Evolutionary conservation across 2,888 invertebrate genomes (phyloP), one percentile per base, ranked within the genome.

Genomic region (Crossocerus cetratus): DNA sequence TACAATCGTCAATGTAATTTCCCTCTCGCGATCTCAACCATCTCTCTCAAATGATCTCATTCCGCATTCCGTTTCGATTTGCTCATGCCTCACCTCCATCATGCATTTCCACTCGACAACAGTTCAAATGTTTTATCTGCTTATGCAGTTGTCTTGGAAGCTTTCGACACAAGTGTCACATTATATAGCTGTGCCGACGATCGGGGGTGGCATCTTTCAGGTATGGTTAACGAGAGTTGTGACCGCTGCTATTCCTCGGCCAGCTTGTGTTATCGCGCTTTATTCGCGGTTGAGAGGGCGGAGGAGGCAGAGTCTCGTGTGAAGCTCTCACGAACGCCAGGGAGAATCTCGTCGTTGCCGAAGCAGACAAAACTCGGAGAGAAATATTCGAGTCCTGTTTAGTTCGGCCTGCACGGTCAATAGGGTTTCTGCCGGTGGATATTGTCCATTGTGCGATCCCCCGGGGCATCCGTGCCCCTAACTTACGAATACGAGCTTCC

Each of bases 381-480:
- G 80, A 74, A 74, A 79, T 80, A 49, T 67, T 74, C 44, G 65
- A 20, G 45, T 65, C 70, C 75, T 75, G 77, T 70, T 76, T 67
- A 72, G 71, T 67, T 74, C 71, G 62, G 62, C 68, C 54, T 49
- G 58, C 54, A 68, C 60, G 58, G 66, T 65, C 76, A 69, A 77
- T 71, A 69, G 65, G 49, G 32, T 32, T 32, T 59, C 63, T 57
- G 71, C 32, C 21, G 44, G 42, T 45, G 67, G 61, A 73, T 72
- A 75, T 73, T 74, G 69, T 78, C 63, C 78, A 76, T 77, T 62
- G 70, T 57, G 56, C 22, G 44, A 43, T 65, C 73, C 62, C 68
- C 18, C 16, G 69, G 43, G 68, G 64, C 62, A 49, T 44, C 32
- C 32, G 32, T 8, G 32, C 32, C 8, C 32, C 32, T 76, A 72